Base-by-base conservation (phyloP, 2,113 vertebrate genomes). In the Eubucco bourcierii region DNA sequence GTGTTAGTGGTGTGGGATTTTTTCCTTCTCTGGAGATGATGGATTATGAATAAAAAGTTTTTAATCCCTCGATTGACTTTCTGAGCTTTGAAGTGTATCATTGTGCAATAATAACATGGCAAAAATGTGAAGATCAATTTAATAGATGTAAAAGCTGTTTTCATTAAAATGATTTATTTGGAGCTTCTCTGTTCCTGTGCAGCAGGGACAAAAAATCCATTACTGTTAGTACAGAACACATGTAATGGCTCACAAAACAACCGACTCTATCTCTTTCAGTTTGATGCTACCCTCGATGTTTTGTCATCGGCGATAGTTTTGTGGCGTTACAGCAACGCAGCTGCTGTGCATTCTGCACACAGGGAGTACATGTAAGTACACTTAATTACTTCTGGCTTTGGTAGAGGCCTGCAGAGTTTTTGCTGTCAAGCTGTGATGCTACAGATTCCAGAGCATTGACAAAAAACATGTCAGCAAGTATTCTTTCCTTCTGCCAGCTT, bases 261-360 rank as follows among this genome's bases (percentile, higher is more conserved):
- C 44, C 95, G 79, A 71, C 71, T 66, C 1, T 95, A 6, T 97
- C 70, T 96, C 80, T 97, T 95, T 67, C 97, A 99, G 99, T 99
- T 99, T 93, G 99, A 99, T 83, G 99, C 99, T 88, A 97, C 98
- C 56, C 98, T 99, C 95, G 99, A 99, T 10, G 99, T 99, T 84
- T 95, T 99, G 94, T 99, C 99, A 3, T 99, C 99, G 7, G 97
- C 98, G 46, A 99, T 99, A 47, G 99, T 99, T 94, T 80, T 99
- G 66, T 99, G 99, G 99, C 99, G 99, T 85, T 99, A 99, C 96
- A 99, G 98, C 98, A 99, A 99, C 0, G 99, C 99, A 6, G 99
- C 99, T 1, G 99, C 99, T 7, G 99, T 99, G 64, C 99, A 99
- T 97, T 99, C 99, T 18, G 99, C 99, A 2, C 98, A 99, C 95